These are phyloP conservation scores for Nemopilema nomurai DNA, from an alignment of 30 jellyfish, hydroid and myxozoan genomes.

Conservation along the genomic window DNA sequence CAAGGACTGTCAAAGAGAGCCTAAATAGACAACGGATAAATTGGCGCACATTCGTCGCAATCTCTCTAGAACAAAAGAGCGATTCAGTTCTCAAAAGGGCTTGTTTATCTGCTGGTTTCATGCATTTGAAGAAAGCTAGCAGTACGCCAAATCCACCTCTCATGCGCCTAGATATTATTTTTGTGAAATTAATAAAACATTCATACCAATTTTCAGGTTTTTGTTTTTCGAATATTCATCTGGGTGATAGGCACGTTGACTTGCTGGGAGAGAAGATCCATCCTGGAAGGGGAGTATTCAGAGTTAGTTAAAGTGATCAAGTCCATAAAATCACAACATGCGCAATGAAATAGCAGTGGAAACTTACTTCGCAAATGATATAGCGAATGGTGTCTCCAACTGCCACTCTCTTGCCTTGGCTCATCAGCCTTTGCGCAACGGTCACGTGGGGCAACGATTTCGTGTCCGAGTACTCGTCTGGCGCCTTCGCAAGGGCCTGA, in stretches of 20 bases:
- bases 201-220: conserved; percentile 83
- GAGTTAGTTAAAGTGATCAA: too few relatives aligned
- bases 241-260: conserved; percentile 98
- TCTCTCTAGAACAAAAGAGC: too few relatives aligned
- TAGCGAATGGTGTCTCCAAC: conserved; percentile 97
- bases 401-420: conserved; percentile 91
- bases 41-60: too few relatives aligned
- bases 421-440: conserved; percentile 91
- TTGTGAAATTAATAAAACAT: conserved; percentile 19
- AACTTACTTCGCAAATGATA: conserved; percentile 88
- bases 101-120: too few relatives aligned
- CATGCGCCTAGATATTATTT: neutral
- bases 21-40: too few relatives aligned
- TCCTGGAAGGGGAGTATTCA: too few relatives aligned
- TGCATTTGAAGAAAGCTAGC: too few relatives aligned
- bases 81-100: too few relatives aligned
- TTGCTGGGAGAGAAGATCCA: conserved; percentile 78
- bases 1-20: too few relatives aligned
- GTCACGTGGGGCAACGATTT: conserved; percentile 96
- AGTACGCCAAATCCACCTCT: too few relatives aligned
- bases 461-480: conserved; percentile 93
- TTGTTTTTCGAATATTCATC: conserved; percentile 78
- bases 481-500: conserved; percentile 88
- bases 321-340: neutral
- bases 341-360: neutral